Evolutionary conservation across 2,888 invertebrate genomes (phyloP), one percentile per base, ranked within the genome.

Genomic region (Miltochrista miniata): DNA sequence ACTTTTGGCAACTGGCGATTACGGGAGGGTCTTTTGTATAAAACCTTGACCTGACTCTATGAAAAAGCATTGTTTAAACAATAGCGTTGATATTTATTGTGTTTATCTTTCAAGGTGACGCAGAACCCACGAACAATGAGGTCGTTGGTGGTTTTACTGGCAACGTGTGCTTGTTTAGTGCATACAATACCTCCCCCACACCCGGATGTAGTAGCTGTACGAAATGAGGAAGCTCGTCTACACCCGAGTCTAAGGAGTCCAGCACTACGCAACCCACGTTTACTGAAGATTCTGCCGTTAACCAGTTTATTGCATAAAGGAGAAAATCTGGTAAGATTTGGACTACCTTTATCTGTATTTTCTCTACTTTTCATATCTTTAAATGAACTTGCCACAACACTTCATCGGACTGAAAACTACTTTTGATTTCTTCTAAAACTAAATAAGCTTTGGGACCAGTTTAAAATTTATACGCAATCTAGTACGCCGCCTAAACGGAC

Each of bases 291-390:
- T 0, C 69, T 94, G 36, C 93, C 93, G 1, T 74, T 93, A 42
- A 88, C 91, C 34, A 94, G 94, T 63, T 89, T 93, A 79, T 87
- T 94, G 53, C 93, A 93, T 41, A 91, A 93, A 11, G 94, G 94
- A 33, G 94, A 95, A 73, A 84, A 86, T 56, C 81, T 92, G 74
- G 94, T 94, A 79, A 66, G 75, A 36, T 15, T 14, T n/a, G 7
- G 12, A 10, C 10, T 45, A 11, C 13, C 31, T 24, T 24, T 24
- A 4, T 24, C 18, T 24, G 18, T 24, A 24, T 24, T 5, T 24
- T 2, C 18, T 2, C 5, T 24, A 24, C 5, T 24, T 24, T 5
- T 24, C 18, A 24, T 24, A 24, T 24, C 18, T 24, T 24, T 24
- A 24, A 5, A 24, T 5, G 2, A 24, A 24, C 18, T 24, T 24